Conservation (phyloP, 1,140 invertebrate genomes). For the Solenopsis fugax region DNA sequence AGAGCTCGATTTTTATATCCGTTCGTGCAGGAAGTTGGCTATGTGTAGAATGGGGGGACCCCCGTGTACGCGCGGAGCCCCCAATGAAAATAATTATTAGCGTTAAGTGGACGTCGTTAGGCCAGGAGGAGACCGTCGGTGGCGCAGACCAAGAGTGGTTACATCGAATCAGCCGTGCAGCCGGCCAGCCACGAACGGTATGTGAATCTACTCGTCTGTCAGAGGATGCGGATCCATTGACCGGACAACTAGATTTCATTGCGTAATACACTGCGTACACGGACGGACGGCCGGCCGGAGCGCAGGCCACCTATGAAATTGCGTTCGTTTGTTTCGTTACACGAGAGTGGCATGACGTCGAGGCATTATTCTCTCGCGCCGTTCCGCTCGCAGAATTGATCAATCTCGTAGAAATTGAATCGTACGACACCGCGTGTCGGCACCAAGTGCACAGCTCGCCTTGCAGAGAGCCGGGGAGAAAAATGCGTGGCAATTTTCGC, state of each 20-base stretch:
- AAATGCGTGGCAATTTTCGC: constrained; percentile 2
- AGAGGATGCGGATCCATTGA: constrained; percentile 86
- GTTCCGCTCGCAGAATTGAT: constrained; percentile 56
- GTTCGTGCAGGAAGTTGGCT: constrained; percentile 85
- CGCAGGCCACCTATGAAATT: constrained; percentile 59
- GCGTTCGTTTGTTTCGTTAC: constrained; percentile 65
- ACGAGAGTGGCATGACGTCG: constrained; percentile 58
- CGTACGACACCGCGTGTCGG: constrained; percentile 34
- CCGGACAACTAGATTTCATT: constrained; percentile 86
- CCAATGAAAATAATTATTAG: constrained; percentile 87
- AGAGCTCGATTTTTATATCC: constrained; percentile 87
- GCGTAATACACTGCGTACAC: constrained; percentile 80
- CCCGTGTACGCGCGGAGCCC: constrained; percentile 78
- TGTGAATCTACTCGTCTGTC: constrained; percentile 78
- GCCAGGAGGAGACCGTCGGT: constrained; percentile 79
- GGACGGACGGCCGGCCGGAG: constrained; percentile 2
- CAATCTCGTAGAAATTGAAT: constrained; percentile 57
- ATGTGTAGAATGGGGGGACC: constrained; percentile 79
- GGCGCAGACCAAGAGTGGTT: constrained; percentile 84
- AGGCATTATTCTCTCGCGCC: constrained; percentile 51
- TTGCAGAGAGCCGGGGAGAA: background rate
- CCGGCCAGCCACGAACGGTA: constrained; percentile 61
- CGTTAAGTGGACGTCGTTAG: constrained; percentile 86
- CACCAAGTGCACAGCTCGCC: background rate
- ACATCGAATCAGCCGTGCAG: constrained; percentile 81